Conservation (phyloP, 2,113 vertebrate species). For the Albula glossodonta region DNA sequence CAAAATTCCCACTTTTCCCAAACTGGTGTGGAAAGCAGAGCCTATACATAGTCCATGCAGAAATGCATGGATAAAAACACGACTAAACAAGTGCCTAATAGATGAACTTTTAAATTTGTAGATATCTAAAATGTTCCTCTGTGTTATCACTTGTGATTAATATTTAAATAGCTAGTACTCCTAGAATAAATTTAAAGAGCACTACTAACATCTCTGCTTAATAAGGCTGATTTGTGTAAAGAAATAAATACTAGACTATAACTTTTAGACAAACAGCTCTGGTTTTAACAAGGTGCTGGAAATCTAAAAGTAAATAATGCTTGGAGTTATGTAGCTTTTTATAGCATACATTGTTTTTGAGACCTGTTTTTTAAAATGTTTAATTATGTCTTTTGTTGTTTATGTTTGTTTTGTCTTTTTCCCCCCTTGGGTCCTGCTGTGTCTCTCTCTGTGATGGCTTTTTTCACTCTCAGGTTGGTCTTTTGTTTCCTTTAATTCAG, state of each 20-base stretch:
- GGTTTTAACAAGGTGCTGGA: slow-evolving; percentile 16
- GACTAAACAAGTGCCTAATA: background rate
- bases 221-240: slow-evolving; percentile 9
- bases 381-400: slow-evolving; percentile 36
- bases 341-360: slow-evolving; percentile 3
- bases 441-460: slow-evolving; percentile 39
- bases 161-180: background rate
- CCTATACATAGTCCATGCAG: background rate
- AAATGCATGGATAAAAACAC: background rate
- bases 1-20: slow-evolving; percentile 70
- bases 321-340: slow-evolving; percentile 14
- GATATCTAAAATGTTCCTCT: too few species aligned
- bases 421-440: slow-evolving; percentile 38
- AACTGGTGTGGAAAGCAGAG: slow-evolving; percentile 59
- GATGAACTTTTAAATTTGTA: too few species aligned
- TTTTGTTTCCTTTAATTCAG: slow-evolving; percentile 11
- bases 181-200: too few species aligned
- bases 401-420: slow-evolving; percentile 30
- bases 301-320: slow-evolving; percentile 31
- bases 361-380: background rate
- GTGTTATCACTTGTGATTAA: too few species aligned
- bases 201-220: slow-evolving; percentile 29
- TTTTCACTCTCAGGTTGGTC: slow-evolving; percentile 61
- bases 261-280: background rate
- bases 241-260: background rate